Evolutionary conservation across 2,113 vertebrate genomes (phyloP).

Genomic region (Gadus macrocephalus): DNA sequence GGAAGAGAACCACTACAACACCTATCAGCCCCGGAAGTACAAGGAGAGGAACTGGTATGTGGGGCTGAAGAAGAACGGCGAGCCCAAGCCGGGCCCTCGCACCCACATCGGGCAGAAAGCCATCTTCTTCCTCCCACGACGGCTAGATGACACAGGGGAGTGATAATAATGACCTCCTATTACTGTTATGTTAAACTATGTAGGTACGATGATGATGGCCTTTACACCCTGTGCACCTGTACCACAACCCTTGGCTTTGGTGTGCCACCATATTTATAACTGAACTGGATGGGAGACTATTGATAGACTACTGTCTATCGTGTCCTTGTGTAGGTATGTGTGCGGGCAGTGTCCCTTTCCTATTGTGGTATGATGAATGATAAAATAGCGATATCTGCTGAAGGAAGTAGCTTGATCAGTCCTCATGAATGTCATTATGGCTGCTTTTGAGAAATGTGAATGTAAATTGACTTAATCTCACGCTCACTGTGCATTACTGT

Average conservation of each 20-base stretch:
- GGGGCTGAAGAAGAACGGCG: conserved; percentile 90
- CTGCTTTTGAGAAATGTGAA: not conserved
- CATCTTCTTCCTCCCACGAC: conserved; percentile 86
- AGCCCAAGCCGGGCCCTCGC: conserved; percentile 80
- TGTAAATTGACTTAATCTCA: not conserved
- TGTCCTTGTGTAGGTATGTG: too few relatives aligned
- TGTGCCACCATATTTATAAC: too few relatives aligned
- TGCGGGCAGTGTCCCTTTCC: too few relatives aligned
- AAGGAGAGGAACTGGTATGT: conserved; percentile 86
- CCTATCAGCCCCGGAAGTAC: conserved; percentile 80
- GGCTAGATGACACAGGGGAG: conserved; percentile 51
- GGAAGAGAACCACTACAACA: conserved; percentile 94
- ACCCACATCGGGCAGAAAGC: conserved; percentile 92
- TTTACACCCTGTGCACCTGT: too few relatives aligned
- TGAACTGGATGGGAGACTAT: too few relatives aligned
- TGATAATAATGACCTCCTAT: conserved; percentile 17
- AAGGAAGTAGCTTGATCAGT: not conserved
- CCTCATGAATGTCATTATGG: not conserved
- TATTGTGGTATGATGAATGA: too few relatives aligned
- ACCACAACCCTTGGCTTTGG: too few relatives aligned
- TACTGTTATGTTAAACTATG: too few relatives aligned
- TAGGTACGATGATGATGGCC: too few relatives aligned
- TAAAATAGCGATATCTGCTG: too few relatives aligned
- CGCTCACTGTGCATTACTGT: not conserved
- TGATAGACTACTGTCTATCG: too few relatives aligned